Evolutionary conservation across 2,113 vertebrate genomes (phyloP).

Genomic region (Megalops atlanticus): DNA sequence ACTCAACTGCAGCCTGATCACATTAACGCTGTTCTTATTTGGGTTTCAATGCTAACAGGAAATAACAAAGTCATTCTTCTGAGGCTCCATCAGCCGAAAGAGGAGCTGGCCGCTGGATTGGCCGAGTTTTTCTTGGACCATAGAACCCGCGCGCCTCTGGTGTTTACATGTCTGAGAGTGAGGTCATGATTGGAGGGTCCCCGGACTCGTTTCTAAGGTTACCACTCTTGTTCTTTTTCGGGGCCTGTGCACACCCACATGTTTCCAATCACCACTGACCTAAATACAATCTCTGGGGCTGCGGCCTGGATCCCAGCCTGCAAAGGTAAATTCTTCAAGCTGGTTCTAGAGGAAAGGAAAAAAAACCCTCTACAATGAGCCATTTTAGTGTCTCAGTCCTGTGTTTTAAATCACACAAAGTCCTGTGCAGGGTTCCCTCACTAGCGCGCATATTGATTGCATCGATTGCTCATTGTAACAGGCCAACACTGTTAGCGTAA

Average conservation of each 20-base stretch:
- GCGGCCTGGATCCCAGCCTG: not conserved
- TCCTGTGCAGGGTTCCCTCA: not conserved
- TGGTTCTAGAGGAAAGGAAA: not conserved
- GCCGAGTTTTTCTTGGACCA: conserved; percentile 12
- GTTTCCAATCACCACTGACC: conserved; percentile 45
- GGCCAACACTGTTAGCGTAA: not conserved
- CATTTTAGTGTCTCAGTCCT: not conserved
- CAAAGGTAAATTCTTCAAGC: conserved; percentile 5
- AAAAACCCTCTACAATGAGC: not conserved
- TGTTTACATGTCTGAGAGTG: conserved; percentile 47
- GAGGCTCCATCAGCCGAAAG: not conserved
- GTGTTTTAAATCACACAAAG: not conserved
- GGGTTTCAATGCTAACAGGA: not conserved
- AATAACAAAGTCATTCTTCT: not conserved
- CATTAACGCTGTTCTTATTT: not conserved
- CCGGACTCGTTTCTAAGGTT: conserved; percentile 32
- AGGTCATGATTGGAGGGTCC: conserved; percentile 39
- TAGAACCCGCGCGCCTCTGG: not conserved
- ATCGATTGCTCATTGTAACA: not conserved
- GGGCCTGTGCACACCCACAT: conserved; percentile 26
- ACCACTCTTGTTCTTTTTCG: conserved; percentile 13
- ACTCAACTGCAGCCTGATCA: not conserved
- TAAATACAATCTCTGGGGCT: conserved; percentile 33
- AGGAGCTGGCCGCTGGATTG: conserved; percentile 4
- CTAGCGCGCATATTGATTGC: no score